A percentile compares a stretch with the other conserved stretches of the same genome.
Evolutionary conservation across 2,113 vertebrate genomes (phyloP).

Genomic region (Nesospiza acunhae): DNA sequence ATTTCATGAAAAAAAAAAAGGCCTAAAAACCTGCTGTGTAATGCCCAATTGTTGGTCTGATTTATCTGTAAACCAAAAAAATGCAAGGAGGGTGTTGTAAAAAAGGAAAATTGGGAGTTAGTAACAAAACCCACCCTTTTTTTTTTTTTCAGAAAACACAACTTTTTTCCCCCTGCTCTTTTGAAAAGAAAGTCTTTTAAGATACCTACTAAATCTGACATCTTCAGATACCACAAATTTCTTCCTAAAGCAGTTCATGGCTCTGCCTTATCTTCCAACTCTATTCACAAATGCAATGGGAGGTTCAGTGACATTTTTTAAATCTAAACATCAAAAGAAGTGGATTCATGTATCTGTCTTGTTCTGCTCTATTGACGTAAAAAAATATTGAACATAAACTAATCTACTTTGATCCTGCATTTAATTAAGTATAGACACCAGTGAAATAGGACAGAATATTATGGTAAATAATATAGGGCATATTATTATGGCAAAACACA

Average conservation of each 20-base stretch:
- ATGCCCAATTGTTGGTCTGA: background rate
- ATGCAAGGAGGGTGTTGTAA: background rate
- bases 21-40: background rate
- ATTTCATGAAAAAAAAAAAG: background rate
- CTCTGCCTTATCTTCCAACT: background rate
- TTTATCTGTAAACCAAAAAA: background rate
- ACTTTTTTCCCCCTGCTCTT: fast-evolving
- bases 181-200: background rate
- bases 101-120: background rate
- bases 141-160: background rate
- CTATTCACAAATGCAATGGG: background rate
- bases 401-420: background rate
- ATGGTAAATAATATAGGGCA: background rate
- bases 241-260: background rate
- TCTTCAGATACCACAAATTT: background rate
- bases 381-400: background rate
- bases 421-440: background rate
- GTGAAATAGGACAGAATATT: background rate
- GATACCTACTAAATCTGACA: background rate
- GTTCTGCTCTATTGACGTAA: background rate
- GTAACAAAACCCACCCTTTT: background rate
- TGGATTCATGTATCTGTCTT: background rate
- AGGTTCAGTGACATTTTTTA: background rate
- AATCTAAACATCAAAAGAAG: background rate
- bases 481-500: background rate